Evolutionary conservation across 2,797 vertebrate species (phyloP).

Genomic region (Ambastaia sidthimunki): DNA sequence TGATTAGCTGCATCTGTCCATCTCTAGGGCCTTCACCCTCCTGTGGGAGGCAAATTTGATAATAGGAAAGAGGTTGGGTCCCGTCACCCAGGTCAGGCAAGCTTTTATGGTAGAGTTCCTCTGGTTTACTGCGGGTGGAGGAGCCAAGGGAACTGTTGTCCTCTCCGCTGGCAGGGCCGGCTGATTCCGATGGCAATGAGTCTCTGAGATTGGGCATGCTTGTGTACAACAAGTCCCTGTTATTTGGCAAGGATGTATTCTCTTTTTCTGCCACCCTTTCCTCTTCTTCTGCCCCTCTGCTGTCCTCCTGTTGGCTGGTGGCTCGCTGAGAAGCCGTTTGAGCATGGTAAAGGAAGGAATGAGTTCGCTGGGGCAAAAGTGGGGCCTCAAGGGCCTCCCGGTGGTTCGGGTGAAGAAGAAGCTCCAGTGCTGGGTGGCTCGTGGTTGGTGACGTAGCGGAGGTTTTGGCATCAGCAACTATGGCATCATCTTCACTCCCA

Average conservation of each 20-base stretch:
- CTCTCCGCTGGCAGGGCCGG: slow-evolving; percentile 82
- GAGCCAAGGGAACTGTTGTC: slow-evolving; percentile 89
- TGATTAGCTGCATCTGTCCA: slow-evolving; percentile 99
- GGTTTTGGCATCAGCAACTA: slow-evolving; percentile 85
- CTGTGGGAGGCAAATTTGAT: slow-evolving; percentile 84
- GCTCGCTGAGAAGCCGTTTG: slow-evolving; percentile 77
- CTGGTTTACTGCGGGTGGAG: slow-evolving; percentile 86
- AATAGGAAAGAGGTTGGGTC: slow-evolving; percentile 90
- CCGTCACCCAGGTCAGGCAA: slow-evolving; percentile 93
- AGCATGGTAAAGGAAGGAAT: slow-evolving; percentile 96
- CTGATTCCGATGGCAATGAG: slow-evolving; percentile 88
- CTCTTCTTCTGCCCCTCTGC: slow-evolving; percentile 81
- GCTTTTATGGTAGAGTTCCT: slow-evolving; percentile 95
- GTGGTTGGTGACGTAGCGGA: slow-evolving; percentile 79
- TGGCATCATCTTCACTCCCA: slow-evolving; percentile 88
- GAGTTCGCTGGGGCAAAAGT: slow-evolving; percentile 97
- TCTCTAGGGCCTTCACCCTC: slow-evolving; percentile 87
- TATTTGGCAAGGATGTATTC: slow-evolving; percentile 84
- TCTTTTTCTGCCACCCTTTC: slow-evolving; percentile 80
- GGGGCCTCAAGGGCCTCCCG: slow-evolving; percentile 91
- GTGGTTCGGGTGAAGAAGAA: slow-evolving; percentile 86
- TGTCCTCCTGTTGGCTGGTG: slow-evolving; percentile 48
- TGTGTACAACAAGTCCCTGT: slow-evolving; percentile 98
- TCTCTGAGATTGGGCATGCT: slow-evolving; percentile 99
- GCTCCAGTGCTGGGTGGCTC: slow-evolving; percentile 85